A percentile compares a stretch with the other conserved stretches of the same genome.
These are phyloP conservation scores for Colletes latitarsis DNA, from an alignment of 1,140 invertebrate species.

Conservation along the genomic window DNA sequence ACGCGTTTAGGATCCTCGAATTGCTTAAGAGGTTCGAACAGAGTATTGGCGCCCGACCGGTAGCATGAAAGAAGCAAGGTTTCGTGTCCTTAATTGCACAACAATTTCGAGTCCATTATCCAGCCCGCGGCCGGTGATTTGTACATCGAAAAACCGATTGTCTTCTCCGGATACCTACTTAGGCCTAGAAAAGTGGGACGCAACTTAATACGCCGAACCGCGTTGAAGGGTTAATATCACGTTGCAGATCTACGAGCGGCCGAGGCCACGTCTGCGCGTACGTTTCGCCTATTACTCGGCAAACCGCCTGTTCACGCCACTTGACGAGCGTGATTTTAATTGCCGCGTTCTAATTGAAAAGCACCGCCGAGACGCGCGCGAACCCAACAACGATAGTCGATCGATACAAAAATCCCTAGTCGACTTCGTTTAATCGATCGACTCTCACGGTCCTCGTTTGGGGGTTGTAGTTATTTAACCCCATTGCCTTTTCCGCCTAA, in stretches of 20 bases:
- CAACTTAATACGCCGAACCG: slow-evolving; percentile 51
- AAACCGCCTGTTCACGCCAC: neutral
- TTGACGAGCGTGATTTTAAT: slow-evolving; percentile 19
- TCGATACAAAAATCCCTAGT: neutral
- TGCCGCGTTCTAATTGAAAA: neutral
- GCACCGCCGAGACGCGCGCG: neutral
- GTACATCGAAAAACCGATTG: slow-evolving; percentile 37
- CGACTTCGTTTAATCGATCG: neutral
- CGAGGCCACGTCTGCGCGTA: slow-evolving; percentile 17
- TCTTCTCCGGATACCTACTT: slow-evolving; percentile 8
- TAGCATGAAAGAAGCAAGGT: neutral
- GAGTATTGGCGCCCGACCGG: neutral
- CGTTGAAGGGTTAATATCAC: slow-evolving; percentile 50
- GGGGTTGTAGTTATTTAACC: too few relatives aligned
- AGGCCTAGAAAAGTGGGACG: slow-evolving; percentile 17
- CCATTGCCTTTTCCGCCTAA: too few relatives aligned
- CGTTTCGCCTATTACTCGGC: slow-evolving; percentile 29
- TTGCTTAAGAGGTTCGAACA: neutral
- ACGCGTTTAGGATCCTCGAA: neutral
- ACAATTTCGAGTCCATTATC: slow-evolving; percentile 25
- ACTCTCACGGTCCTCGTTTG: neutral
- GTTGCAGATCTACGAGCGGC: slow-evolving; percentile 41
- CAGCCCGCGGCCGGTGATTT: neutral
- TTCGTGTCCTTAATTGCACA: slow-evolving; percentile 13
- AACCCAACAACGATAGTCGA: neutral